Evolutionary conservation across 2,113 vertebrate species (phyloP), one percentile per base, ranked within the genome.

Genomic region (Brachyistius frenatus): DNA sequence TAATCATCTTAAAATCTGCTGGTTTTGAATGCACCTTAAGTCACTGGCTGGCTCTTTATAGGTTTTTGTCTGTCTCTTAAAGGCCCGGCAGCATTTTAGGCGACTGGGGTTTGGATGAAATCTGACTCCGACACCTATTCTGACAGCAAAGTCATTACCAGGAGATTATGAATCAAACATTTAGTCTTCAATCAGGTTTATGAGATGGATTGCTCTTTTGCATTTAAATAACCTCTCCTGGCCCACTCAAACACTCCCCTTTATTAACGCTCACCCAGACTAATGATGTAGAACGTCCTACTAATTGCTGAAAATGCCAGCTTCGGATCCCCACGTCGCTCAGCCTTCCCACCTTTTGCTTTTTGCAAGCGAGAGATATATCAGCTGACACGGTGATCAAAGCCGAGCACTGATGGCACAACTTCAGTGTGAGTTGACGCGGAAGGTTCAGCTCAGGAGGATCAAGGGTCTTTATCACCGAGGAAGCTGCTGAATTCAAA

Each of bases 91-190:
- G 66, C 32, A 14, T 67, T 23, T 23, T 73, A 65, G 55, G 64
- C 32, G 53, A 82, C 79, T 63, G 49, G 23, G 49, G 49, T 77
- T 52, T 32, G 66, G 57, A 91, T 91, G 88, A 93, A 91, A 74
- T 47, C 78, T 35, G 85, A 86, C 87, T 93, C 89, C 73, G 85
- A 84, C 88, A 69, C 68, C 61, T 77, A 63, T 81, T 87, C 86
- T 85, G 81, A 92, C 86, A 70, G 90, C 68, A 80, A 87, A 89
- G 63, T 87, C 86, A 89, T 84, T 90, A 52, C 71, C 79, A 32
- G 75, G 32, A 85, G 72, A 90, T 80, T 73, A 89, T 80, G 90
- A 93, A 84, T 85, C 89, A 88, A 88, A 86, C 54, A 85, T 32
- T 81, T 81, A 52, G 75, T 83, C 85, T 68, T 81, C 76, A 74